phyloP scores from a whole-genome alignment of 2,113 vertebrate species.

The Ceyx margarethae region DNA sequence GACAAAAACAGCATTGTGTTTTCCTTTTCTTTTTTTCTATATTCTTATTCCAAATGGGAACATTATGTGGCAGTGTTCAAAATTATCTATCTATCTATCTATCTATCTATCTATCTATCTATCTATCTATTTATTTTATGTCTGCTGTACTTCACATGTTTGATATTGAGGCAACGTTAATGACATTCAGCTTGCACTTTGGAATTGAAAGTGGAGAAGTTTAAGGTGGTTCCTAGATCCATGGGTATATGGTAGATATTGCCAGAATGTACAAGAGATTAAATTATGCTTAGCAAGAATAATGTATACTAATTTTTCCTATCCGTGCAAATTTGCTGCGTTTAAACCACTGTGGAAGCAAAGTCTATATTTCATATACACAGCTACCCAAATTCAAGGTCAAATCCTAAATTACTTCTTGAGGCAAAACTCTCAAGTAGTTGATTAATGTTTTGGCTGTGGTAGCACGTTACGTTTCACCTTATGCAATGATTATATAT shows the following conservation, averaged over 20 bases:
- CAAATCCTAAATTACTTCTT: slow-evolving; percentile 24
- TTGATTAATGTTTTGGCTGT: slow-evolving; percentile 36
- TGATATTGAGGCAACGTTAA: slow-evolving; percentile 60
- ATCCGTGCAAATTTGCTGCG: neutral
- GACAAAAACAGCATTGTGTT: neutral
- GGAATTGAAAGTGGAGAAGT: neutral
- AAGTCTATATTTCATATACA: neutral
- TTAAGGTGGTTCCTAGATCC: slow-evolving; percentile 24
- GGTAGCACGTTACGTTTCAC: neutral
- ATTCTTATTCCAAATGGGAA: neutral
- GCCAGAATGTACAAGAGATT: slow-evolving; percentile 42
- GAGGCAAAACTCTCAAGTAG: slow-evolving; percentile 1
- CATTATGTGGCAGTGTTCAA: neutral
- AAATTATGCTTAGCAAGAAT: slow-evolving; percentile 46
- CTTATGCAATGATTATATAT: slow-evolving; percentile 10
- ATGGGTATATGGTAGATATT: slow-evolving; percentile 2
- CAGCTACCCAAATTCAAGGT: slow-evolving; percentile 28
- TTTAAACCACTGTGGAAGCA: neutral
- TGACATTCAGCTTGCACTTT: slow-evolving; percentile 20
- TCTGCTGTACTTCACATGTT: neutral
- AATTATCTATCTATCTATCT: neutral
- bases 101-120: too few species aligned
- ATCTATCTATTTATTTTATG: slow-evolving; percentile 13
- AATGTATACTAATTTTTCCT: slow-evolving; percentile 28
- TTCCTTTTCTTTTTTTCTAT: neutral